A percentile compares a stretch with the other conserved stretches of the same genome.
Conservation (phyloP, 2,113 vertebrate species). For the Malurus melanocephalus region DNA sequence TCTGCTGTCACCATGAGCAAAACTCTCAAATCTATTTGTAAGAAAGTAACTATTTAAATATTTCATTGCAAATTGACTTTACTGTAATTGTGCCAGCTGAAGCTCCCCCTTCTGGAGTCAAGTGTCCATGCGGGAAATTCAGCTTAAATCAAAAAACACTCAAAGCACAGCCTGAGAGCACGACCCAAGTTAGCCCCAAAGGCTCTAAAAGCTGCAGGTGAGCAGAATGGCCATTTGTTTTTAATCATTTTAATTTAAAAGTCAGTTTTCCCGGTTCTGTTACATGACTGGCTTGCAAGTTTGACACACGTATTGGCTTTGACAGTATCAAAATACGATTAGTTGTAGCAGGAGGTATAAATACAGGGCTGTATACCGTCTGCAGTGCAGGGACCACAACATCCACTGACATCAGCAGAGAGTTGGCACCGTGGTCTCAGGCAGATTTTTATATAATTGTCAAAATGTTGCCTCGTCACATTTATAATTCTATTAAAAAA, state of each 20-base stretch:
- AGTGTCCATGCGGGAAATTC: neutral
- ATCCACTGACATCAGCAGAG: neutral
- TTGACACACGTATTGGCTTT: neutral
- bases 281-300: neutral
- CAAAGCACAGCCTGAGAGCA: neutral
- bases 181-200: neutral
- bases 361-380: neutral
- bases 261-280: neutral
- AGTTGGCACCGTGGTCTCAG: neutral
- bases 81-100: neutral
- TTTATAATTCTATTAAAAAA: neutral
- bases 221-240: neutral
- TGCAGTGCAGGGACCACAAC: neutral
- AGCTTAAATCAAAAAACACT: neutral
- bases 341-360: neutral
- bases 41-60: neutral
- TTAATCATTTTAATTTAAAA: neutral
- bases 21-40: neutral
- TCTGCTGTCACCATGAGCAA: neutral
- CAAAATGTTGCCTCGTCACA: neutral
- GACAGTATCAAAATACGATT: neutral
- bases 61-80: neutral
- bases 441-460: neutral
- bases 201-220: neutral
- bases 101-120: slow-evolving; percentile 55